These are phyloP conservation scores for Luperina nickerlii DNA, from an alignment of 2,888 invertebrate species.

Conservation along the genomic window DNA sequence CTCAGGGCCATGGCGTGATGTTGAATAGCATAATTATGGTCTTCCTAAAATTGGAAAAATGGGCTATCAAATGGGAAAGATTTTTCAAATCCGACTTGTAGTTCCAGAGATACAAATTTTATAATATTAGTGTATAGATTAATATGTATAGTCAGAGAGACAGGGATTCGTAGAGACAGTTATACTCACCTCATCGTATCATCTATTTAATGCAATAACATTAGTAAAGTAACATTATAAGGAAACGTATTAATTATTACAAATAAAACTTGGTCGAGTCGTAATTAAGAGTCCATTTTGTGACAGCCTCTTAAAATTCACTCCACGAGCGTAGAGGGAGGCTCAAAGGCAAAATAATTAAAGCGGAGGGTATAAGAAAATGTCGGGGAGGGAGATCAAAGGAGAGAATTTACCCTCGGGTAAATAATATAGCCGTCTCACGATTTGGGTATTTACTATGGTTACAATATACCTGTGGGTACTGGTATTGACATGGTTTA, in stretches of 20 bases:
- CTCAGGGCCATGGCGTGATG: neutral
- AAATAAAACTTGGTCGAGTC: slow-evolving; percentile 82
- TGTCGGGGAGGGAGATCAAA: slow-evolving; percentile 86
- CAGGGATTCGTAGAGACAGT: neutral
- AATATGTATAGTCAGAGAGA: slow-evolving; percentile 10
- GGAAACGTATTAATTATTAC: slow-evolving; percentile 86
- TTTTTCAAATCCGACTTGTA: neutral
- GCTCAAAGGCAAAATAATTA: slow-evolving; percentile 89
- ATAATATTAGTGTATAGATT: neutral
- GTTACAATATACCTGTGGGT: slow-evolving; percentile 71
- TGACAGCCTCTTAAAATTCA: slow-evolving; percentile 89
- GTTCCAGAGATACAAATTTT: neutral
- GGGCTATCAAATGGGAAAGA: neutral
- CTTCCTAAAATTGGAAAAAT: neutral
- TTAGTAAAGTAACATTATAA: slow-evolving; percentile 66
- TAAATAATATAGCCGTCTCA: slow-evolving; percentile 81
- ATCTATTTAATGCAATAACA: slow-evolving; percentile 65
- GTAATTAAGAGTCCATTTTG: slow-evolving; percentile 89
- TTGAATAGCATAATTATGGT: neutral
- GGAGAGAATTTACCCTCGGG: slow-evolving; percentile 82
- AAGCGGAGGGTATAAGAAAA: slow-evolving; percentile 87
- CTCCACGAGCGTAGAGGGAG: slow-evolving; percentile 80
- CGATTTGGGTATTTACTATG: slow-evolving; percentile 76
- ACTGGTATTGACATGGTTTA: slow-evolving; percentile 70
- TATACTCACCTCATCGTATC: slow-evolving; percentile 19